Evolutionary conservation across 2,797 vertebrate genomes (phyloP), one percentile per base, ranked within the genome.

Genomic region (Neosilurus mollespiculum): DNA sequence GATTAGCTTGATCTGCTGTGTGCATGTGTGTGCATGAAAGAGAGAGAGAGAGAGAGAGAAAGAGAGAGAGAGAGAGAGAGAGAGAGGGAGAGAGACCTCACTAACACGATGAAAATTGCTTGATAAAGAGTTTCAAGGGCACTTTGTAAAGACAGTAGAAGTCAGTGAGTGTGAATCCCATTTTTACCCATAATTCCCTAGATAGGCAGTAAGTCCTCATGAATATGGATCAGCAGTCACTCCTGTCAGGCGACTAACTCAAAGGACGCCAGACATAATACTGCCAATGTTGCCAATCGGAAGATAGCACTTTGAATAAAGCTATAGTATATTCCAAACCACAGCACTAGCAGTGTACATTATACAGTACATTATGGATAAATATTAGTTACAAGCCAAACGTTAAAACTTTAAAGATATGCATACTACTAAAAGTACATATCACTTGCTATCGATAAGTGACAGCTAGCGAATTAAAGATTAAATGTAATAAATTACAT

Each of bases 221-320:
- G 83, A 84, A 84, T 84, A 84, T 80, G 51, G 62, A 83, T 83
- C 86, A 75, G 84, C 64, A 85, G 83, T 89, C 81, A 62, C 65
- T 70, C 43, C 69, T 69, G 71, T 82, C 81, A 86, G 81, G 15
- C 30, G 2, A 51, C 53, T 76, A 80, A 84, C 79, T 80, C 16
- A 2, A 78, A 85, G 67, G 81, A 66, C 15, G 37, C 51, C 51
- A 75, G 70, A 69, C 59, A 79, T 10, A 24, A 54, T 10, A n/a
- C 30, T 61, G 24, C 37, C 62, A 54, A 53, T 53, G 24, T 30
- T 26, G 62, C 62, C 54, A 79, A 64, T 11, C n/a, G n/a, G 65
- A 15, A 49, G 2, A 24, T 79, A 64, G 37, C 22, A 24, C 18
- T 22, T 64, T 59, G 64, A 1, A 8, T 65, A 79, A 20, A 15